Evolutionary conservation across 2,113 vertebrate species (phyloP), one percentile per base, ranked within the genome.

Genomic region (Hypomesus transpacificus): DNA sequence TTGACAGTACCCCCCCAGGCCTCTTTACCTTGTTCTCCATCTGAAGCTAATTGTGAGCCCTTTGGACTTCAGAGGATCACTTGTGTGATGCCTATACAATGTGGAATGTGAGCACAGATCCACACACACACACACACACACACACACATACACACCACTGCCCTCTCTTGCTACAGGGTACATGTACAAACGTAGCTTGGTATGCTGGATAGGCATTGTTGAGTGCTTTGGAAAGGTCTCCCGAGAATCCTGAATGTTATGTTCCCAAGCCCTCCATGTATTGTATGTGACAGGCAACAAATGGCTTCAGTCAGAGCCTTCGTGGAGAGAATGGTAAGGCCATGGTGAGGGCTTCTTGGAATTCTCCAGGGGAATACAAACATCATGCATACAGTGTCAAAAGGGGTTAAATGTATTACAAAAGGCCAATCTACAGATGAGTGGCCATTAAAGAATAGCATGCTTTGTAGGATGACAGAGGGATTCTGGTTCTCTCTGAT

Each of bases 171-270:
- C 78, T 75, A 50, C 1, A 50, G 82, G 84, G 80, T 66, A 76
- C 76, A 83, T 80, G 73, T 80, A 82, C 79, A 81, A 80, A 69
- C 82, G 77, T 73, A 76, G 24, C 75, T 60, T 72, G 85, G 79
- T 77, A 86, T 88, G 82, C 81, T 31, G 60, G 80, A 71, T 74
- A 76, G 66, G 70, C 76, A 86, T 86, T 89, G 79, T 85, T 68
- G 75, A 62, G 62, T 21, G 66, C 74, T 75, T 81, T 75, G 68
- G 66, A 88, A 85, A 75, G 79, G 84, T 84, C 78, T 78, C 84
- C 72, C 31, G n/a, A 84, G 75, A 80, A 81, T 77, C 63, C 53
- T 72, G 69, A 78, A 82, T 80, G 78, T 73, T 81, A 76, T 68
- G 78, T 86, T 86, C 86, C 80, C 85, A 85, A 81, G 84, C 75